Conservation (phyloP, 1,140 invertebrate genomes). For the Psix sp. region DNA sequence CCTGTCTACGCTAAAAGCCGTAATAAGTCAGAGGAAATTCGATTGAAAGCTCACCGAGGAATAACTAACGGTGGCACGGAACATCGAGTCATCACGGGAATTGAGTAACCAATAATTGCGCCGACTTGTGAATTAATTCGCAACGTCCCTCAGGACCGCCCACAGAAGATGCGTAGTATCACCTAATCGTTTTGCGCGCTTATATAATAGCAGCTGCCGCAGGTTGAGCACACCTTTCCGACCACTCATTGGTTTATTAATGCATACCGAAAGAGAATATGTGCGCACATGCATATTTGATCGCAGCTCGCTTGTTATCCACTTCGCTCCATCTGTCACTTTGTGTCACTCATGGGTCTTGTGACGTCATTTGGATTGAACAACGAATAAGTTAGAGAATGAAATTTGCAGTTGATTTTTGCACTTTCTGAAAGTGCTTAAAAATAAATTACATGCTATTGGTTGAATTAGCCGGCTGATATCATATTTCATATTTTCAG, state of each 20-base stretch:
- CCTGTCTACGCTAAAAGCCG: constrained; percentile 25
- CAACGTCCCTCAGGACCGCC: constrained; percentile 62
- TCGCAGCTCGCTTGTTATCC: constrained; percentile 46
- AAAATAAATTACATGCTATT: too few relatives aligned
- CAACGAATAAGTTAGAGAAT: too few relatives aligned
- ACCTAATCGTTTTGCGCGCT: constrained; percentile 61
- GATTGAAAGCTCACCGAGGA: constrained; percentile 63
- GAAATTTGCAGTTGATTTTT: too few relatives aligned
- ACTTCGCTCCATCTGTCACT: constrained; percentile 33
- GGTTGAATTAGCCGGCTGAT: too few relatives aligned
- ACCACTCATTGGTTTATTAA: constrained; percentile 58
- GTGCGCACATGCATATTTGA: constrained; percentile 44
- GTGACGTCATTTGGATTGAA: too few relatives aligned
- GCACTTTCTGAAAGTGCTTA: too few relatives aligned
- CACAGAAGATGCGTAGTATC: constrained; percentile 59
- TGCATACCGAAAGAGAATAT: constrained; percentile 52
- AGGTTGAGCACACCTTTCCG: constrained; percentile 55
- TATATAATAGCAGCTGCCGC: constrained; percentile 45
- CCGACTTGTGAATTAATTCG: constrained; percentile 67
- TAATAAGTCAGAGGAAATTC: constrained; percentile 46
- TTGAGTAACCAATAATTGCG: constrained; percentile 67
- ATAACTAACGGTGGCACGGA: constrained; percentile 24
- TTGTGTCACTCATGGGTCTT: constrained; percentile 44
- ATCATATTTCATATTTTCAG: too few relatives aligned
- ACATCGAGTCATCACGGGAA: constrained; percentile 39